phyloP scores from a whole-genome alignment of 1,140 invertebrate species.

The Eueides isabella region DNA sequence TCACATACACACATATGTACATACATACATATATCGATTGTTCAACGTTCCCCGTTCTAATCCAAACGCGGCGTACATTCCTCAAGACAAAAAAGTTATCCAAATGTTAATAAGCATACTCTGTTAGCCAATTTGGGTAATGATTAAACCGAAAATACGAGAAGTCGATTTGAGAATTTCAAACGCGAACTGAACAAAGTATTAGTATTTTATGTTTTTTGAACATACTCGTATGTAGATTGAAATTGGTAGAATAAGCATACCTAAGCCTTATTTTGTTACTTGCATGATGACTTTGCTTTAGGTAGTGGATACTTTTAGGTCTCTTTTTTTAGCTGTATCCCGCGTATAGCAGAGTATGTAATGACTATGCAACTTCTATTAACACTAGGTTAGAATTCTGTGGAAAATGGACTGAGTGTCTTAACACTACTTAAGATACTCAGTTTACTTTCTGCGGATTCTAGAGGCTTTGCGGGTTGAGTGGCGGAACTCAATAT shows the following conservation, averaged over 20 bases:
- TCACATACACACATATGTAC: neutral
- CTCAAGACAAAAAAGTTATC: neutral
- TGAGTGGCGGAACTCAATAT: too few species aligned
- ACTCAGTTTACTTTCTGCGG: too few species aligned
- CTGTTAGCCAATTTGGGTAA: slow-evolving; percentile 14
- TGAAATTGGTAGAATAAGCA: neutral
- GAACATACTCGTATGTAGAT: neutral
- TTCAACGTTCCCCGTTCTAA: neutral
- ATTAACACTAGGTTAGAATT: too few species aligned
- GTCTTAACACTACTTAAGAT: too few species aligned
- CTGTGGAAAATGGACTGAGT: too few species aligned
- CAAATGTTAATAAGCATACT: slow-evolving; percentile 10
- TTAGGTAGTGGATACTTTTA: neutral
- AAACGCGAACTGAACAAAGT: neutral
- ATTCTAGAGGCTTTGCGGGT: too few species aligned
- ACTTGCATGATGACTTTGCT: slow-evolving; percentile 4
- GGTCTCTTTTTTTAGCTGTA: too few species aligned
- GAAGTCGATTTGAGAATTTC: slow-evolving; percentile 10
- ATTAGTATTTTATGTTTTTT: neutral
- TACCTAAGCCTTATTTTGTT: neutral
- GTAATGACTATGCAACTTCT: too few species aligned
- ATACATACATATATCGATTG: neutral
- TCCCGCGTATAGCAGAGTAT: too few species aligned
- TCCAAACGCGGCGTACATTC: slow-evolving; percentile 12
- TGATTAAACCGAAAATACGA: slow-evolving; percentile 1